Evolutionary conservation across 35 echinoderm and acorn worm genomes (phyloP).

Genomic region (Lytechinus pictus): DNA sequence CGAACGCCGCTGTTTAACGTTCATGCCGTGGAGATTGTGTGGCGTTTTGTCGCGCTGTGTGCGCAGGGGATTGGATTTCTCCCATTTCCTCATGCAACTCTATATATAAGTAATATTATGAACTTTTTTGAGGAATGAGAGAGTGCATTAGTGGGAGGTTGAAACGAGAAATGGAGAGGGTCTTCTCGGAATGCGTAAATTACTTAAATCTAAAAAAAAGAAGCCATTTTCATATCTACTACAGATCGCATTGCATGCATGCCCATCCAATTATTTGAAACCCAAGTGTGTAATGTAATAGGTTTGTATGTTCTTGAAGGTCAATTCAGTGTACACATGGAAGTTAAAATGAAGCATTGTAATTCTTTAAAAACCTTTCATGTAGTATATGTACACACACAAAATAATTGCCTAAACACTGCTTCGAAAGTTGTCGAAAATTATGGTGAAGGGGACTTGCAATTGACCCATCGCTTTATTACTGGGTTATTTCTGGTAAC

Average conservation of each 20-base stretch:
- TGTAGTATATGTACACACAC: neutral
- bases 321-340: neutral
- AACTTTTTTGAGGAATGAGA: neutral
- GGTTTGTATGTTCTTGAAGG: neutral
- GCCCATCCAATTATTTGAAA: neutral
- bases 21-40: constrained; percentile 17
- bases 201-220: neutral
- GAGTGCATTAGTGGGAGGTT: neutral
- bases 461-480: no score
- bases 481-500: no score
- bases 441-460: neutral
- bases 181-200: neutral
- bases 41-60: constrained; percentile 15
- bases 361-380: neutral
- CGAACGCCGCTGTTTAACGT: constrained; percentile 11
- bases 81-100: neutral
- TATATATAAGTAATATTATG: neutral
- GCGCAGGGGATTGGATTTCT: constrained; percentile 24
- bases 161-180: neutral
- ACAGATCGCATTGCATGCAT: neutral
- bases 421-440: neutral
- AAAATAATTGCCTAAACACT: neutral
- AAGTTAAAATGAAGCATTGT: neutral
- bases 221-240: neutral
- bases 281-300: neutral